Evolutionary conservation across 2,113 vertebrate species (phyloP), one percentile per base, ranked within the genome.

Genomic region (Todiramphus chloris): DNA sequence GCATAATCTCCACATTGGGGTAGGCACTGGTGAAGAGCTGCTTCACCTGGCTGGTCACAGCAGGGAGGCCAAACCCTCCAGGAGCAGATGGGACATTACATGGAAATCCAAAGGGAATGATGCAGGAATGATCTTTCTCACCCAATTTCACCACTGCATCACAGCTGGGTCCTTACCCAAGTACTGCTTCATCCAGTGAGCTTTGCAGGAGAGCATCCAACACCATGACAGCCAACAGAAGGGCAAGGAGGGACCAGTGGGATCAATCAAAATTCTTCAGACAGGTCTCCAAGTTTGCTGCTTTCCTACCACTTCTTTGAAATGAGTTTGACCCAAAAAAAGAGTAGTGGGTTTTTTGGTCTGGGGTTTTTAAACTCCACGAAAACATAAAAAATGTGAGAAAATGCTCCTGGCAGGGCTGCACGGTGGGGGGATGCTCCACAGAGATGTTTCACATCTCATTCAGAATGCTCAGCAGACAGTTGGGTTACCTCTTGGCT

Each of bases 1-100:
- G 19, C 50, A 58, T 4, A 10, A 1, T 13, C 17, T 81, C 35
- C 46, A 16, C 50, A 21, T 16, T 2, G 0, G 3, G 9, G 15
- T 35, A 33, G 8, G 11, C 33, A 15, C 55, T 41, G 53, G 20
- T 15, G 20, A 50, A 39, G 4, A 17, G 25, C 39, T 50, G 35
- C 33, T 58, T 37, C 24, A 6, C 6, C 3, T 0, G 18, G 5
- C 33, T 31, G 21, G 15, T 74, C 35, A 31, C 46, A 55, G 30
- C 31, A 92, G 16, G 18, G n/a, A 75, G 21, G 55, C 6, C 37
- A 81, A 87, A 28, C 13, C 44, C 16, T 80, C 25, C 19, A 58
- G 55, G 18, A 66, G 30, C 23, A 78, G 50, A 24, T 58, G 55
- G 50, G 76, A 30, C 14, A 89, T 67, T 3, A 37, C 35, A 46